Percentiles rank a stretch among this genome's conserved stretches.
Conservation (phyloP, 2,888 invertebrate species). For the Drosophila fungiperda region DNA sequence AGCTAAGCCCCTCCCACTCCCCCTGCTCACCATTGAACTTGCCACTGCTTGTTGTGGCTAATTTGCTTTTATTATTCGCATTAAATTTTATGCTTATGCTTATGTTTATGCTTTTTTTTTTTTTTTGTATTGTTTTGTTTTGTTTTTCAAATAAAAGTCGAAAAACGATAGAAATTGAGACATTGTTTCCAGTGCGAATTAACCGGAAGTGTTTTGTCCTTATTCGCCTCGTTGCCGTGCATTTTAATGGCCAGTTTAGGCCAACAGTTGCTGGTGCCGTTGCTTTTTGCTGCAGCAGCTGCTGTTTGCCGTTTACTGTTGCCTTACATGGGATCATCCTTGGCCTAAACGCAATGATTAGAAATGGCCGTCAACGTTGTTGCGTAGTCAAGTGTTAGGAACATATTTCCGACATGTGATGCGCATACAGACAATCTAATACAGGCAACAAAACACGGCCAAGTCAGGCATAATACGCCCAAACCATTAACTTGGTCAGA, state of each 20-base stretch:
- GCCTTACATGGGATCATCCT: conserved; percentile 11
- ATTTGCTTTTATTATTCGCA: conserved; percentile 77
- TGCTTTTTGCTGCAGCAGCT: conserved; percentile 25
- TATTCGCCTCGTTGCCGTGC: conserved; percentile 60
- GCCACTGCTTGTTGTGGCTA: conserved; percentile 64
- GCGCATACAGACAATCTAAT: conserved; percentile 5
- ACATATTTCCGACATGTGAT: conserved; percentile 44
- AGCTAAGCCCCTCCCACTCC: conserved; percentile 29
- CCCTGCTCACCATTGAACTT: neutral
- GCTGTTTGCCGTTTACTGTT: conserved; percentile 8
- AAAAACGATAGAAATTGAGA: conserved; percentile 66
- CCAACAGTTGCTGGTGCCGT: conserved; percentile 34
- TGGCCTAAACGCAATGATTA: conserved; percentile 50
- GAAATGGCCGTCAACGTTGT: conserved; percentile 52
- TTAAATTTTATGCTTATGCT: conserved; percentile 78
- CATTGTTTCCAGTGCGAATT: conserved; percentile 71
- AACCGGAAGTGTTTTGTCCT: conserved; percentile 63
- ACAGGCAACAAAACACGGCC: conserved; percentile 9
- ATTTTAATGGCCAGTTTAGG: conserved; percentile 72
- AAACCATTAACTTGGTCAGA: neutral
- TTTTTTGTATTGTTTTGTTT: neutral
- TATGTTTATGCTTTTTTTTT: conserved; percentile 41
- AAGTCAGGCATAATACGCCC: neutral
- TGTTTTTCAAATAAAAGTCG: conserved; percentile 61
- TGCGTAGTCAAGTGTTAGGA: conserved; percentile 52